Evolutionary conservation across 1,140 invertebrate species (phyloP).

Genomic region (Drosophila arawakana): DNA sequence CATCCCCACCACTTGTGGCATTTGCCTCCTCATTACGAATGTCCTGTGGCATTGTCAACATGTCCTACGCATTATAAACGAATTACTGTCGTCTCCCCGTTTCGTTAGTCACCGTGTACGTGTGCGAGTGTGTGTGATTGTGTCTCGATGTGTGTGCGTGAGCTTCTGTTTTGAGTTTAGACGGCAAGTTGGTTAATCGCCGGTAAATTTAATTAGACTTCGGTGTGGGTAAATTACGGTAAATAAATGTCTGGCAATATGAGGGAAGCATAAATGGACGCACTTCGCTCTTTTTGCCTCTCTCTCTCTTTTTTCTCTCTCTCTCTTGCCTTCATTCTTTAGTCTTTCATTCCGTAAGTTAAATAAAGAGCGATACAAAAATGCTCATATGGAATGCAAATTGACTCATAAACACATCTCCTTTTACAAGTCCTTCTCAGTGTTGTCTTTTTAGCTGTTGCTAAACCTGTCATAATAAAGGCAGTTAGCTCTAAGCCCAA

Average conservation of each 20-base stretch:
- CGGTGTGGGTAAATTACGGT: constrained; percentile 75
- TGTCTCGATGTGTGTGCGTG: constrained; percentile 22
- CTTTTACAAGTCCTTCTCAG: not conserved
- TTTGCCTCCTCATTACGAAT: constrained; percentile 75
- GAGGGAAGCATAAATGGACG: constrained; percentile 27
- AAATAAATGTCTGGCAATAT: constrained; percentile 78
- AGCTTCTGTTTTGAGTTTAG: constrained; percentile 70
- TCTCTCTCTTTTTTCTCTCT: constrained; percentile 19
- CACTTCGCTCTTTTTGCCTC: not conserved
- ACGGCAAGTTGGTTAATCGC: constrained; percentile 79
- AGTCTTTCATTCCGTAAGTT: constrained; percentile 41
- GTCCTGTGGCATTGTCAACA: constrained; percentile 83
- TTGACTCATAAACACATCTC: constrained; percentile 26
- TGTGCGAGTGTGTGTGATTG: constrained; percentile 21
- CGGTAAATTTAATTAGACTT: constrained; percentile 81
- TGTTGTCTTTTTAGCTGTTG: too few species aligned
- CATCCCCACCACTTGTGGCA: not conserved
- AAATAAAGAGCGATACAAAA: constrained; percentile 42
- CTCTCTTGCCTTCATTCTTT: constrained; percentile 36
- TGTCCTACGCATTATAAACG: constrained; percentile 84
- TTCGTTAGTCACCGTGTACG: constrained; percentile 11
- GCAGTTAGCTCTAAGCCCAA: not conserved
- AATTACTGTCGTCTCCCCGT: constrained; percentile 73
- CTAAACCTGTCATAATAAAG: too few species aligned
- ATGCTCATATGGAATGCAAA: constrained; percentile 41